These are phyloP conservation scores for Spisula subtruncata DNA, from an alignment of 2,888 invertebrate genomes.

Conservation along the genomic window DNA sequence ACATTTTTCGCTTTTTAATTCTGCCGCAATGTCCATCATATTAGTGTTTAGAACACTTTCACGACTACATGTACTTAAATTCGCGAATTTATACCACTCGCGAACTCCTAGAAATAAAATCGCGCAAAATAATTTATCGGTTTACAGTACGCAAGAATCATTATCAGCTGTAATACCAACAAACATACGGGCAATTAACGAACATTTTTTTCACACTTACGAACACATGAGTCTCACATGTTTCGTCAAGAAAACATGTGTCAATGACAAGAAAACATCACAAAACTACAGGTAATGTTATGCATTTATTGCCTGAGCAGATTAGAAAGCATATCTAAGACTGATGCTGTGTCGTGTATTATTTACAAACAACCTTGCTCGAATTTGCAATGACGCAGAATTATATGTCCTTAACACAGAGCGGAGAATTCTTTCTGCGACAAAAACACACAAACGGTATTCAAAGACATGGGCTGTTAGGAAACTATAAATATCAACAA, in stretches of 20 bases:
- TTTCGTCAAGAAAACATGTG: not conserved
- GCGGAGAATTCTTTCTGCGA: not conserved
- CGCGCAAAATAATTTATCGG: no score
- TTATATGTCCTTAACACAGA: not conserved
- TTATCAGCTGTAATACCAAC: not conserved
- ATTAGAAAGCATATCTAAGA: not conserved
- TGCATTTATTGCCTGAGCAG: not conserved
- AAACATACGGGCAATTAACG: not conserved
- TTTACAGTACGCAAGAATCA: no score
- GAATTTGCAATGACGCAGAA: not conserved
- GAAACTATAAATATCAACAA: not conserved
- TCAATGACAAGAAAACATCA: not conserved
- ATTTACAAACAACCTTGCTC: not conserved
- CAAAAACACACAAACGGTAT: constrained; percentile 3
- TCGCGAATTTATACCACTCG: no score
- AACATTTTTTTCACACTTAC: constrained; percentile 9
- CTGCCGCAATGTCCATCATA: no score
- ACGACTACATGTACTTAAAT: no score
- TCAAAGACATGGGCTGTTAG: not conserved
- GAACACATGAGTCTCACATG: not conserved
- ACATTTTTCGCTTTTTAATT: no score
- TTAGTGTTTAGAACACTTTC: no score
- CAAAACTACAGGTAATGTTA: not conserved
- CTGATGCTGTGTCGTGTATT: not conserved
- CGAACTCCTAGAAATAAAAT: no score